Evolutionary conservation across 2,888 invertebrate species (phyloP).

Genomic region (Ochlodes sylvanus): DNA sequence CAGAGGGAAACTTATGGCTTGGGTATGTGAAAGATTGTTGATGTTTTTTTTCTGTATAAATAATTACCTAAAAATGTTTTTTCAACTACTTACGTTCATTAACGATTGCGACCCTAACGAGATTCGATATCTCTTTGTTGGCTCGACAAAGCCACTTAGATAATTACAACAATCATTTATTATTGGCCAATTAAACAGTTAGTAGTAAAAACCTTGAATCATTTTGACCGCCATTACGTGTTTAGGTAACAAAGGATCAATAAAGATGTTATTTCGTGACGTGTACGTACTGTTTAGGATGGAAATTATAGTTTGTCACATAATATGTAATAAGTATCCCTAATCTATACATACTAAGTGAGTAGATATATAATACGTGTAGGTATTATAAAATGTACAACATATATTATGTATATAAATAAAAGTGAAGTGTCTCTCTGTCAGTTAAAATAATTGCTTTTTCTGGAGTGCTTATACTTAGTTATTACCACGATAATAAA

Average conservation of each 20-base stretch:
- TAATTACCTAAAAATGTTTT: not conserved
- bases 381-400: too few relatives aligned
- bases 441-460: too few relatives aligned
- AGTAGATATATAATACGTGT: too few relatives aligned
- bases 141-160: not conserved
- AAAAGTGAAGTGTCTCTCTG: too few relatives aligned
- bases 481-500: too few relatives aligned
- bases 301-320: constrained; percentile 12
- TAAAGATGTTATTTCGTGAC: constrained; percentile 5
- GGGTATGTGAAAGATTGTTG: too few relatives aligned
- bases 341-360: too few relatives aligned
- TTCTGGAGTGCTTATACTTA: too few relatives aligned
- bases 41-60: not conserved
- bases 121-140: constrained; percentile 10
- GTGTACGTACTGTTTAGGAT: constrained; percentile 1
- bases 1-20: too few relatives aligned
- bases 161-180: constrained; percentile 14
- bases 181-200: constrained; percentile 17
- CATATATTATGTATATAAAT: too few relatives aligned
- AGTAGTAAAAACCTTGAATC: constrained; percentile 27
- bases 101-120: constrained; percentile 2
- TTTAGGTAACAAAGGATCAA: constrained; percentile 23
- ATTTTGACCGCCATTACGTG: constrained; percentile 26
- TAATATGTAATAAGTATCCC: too few relatives aligned
- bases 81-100: not conserved